Evolutionary conservation across 2,797 vertebrate genomes (phyloP), one percentile per base, ranked within the genome.

Genomic region (Enteromius unitaeniatus): DNA sequence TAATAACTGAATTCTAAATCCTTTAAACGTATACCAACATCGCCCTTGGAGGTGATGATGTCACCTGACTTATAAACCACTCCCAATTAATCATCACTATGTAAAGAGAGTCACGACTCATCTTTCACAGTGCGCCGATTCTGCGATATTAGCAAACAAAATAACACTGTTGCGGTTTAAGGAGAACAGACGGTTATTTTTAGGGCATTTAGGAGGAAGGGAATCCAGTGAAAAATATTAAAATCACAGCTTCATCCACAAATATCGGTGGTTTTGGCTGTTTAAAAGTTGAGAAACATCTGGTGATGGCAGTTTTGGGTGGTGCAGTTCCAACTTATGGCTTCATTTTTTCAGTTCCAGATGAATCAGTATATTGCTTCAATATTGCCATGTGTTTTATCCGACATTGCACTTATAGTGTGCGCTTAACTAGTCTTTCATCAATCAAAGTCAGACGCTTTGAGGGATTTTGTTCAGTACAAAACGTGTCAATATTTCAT

Each of bases 361-460:
- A 80, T 77, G 76, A 76, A 84, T 92, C 34, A 62, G 2, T 91
- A 92, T 95, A 95, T 95, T 95, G 95, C 95, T 95, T 95, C 90
- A 91, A 91, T 95, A 95, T 94, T 94, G 93, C 92, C 93, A 93
- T 85, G 90, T 89, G 89, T 90, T 87, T 85, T 11, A 88, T 88
- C 87, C 87, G 91, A 90, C 92, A 91, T 88, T 78, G 89, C 90
- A 92, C 91, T 89, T 91, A 82, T 90, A 86, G 74, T 90, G 87
- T 80, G 85, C 85, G 78, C 65, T 72, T 34, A 67, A 72, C 76
- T 49, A 51, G 65, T 65, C 72, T 80, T 80, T 74, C 17, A 23
- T 26, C 1, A 67, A 74, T 81, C 69, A n/a, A 67, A 85, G 69
- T 79, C 55, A 53, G 68, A 64, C 4, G 23, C 34, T 73, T 15